Base-by-base conservation (phyloP, 2,888 invertebrate species). In the Cantharis flavilabris region DNA sequence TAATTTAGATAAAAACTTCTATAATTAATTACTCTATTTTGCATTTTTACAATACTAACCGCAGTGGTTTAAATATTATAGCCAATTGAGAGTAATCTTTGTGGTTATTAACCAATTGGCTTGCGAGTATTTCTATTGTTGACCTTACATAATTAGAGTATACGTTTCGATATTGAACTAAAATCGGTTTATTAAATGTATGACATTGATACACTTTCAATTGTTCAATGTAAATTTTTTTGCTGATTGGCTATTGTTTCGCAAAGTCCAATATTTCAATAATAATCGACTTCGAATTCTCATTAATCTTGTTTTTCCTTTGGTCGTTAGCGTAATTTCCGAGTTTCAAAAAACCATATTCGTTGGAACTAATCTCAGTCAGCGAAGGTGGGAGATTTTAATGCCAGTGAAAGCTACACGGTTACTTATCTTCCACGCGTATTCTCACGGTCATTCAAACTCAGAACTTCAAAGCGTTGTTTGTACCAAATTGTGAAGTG, bases 301-400 rank as follows among this genome's bases (percentile, higher is more conserved):
- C n/a, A 49, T 49, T 49, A 49, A 49, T 49, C 49, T 49, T 49
- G 49, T 49, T 49, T 49, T 49, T 49, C 49, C 49, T 49, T 49
- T 49, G 49, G 49, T n/a, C 49, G 49, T 49, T 49, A 49, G n/a
- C n/a, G 49, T 49, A 49, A 49, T 49, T 49, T 49, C 49, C 49
- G n/a, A 49, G 49, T 49, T 49, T n/a, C n/a, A n/a, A 49, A 49
- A 49, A 49, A 49, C 49, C 49, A 49, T 49, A 49, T 2, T 49
- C n/a, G 49, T 49, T 49, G 62, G 14, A 33, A 18, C 62, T 20
- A 33, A 71, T 14, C 16, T 64, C 13, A 71, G n/a, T 63, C 14
- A 62, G 69, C 65, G 73, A 78, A 79, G 80, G 82, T 82, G 82
- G 84, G 84, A 84, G 83, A 84, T 76, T 83, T 83, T 78, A 82